Percentiles rank a stretch among this genome's conserved stretches.
phyloP scores from a whole-genome alignment of 2,113 vertebrate genomes.

The Ceyx cyanopectus region DNA sequence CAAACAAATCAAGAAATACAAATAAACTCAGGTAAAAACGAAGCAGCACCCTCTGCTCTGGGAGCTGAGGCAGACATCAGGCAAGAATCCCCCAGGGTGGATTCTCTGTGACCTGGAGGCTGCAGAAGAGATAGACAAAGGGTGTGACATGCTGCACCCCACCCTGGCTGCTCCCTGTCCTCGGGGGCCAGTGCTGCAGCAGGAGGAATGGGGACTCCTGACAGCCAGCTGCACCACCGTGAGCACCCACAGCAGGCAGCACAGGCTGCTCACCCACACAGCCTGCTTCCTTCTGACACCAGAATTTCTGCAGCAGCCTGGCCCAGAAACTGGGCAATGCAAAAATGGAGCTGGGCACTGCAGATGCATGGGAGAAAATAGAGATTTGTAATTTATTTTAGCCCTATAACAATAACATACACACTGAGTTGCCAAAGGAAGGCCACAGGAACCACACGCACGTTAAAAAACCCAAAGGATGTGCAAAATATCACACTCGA shows the following conservation, averaged over 20 bases:
- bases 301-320: neutral
- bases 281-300: neutral
- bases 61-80: neutral
- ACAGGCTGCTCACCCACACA: neutral
- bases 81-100: neutral
- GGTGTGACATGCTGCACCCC: neutral
- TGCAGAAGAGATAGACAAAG: fast-evolving
- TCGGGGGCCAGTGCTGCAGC: fast-evolving
- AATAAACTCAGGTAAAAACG: neutral
- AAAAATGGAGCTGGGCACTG: neutral
- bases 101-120: neutral
- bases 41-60: neutral
- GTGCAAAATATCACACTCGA: slow-evolving; percentile 15
- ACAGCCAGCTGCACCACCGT: neutral
- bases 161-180: neutral
- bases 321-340: neutral
- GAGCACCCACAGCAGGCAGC: neutral
- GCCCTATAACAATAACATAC: neutral
- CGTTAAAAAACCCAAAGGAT: neutral
- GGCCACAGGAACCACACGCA: neutral
- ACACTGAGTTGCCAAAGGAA: neutral
- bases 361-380: neutral
- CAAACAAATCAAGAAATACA: neutral
- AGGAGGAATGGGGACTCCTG: neutral
- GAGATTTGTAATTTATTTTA: neutral